A percentile compares a stretch with the other conserved stretches of the same genome.
These are phyloP conservation scores for Apeira syringaria DNA, from an alignment of 2,888 invertebrate genomes.

Conservation along the genomic window DNA sequence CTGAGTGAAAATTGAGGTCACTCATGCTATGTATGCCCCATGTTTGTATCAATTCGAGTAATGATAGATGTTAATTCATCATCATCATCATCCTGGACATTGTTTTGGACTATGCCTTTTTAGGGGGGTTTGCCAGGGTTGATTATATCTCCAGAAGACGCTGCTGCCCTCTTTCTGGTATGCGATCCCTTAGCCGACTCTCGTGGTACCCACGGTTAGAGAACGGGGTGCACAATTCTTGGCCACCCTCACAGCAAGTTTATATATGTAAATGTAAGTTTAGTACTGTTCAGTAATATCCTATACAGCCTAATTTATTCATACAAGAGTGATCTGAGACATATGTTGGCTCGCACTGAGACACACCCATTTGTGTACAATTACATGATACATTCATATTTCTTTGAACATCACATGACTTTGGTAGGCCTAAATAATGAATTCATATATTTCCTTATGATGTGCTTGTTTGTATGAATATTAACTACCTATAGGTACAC, in stretches of 20 bases:
- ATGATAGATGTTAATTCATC: constrained; percentile 14
- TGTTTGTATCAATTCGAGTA: constrained; percentile 16
- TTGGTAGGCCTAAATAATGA: constrained; percentile 43
- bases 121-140: too few relatives aligned
- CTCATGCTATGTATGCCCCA: constrained; percentile 32
- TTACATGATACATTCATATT: too few relatives aligned
- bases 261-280: background rate
- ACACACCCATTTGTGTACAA: too few relatives aligned
- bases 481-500: constrained; percentile 16
- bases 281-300: constrained; percentile 4
- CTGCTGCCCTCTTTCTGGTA: too few relatives aligned
- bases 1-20: constrained; percentile 24
- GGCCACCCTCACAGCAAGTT: too few relatives aligned
- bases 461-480: constrained; percentile 36
- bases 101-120: too few relatives aligned
- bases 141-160: too few relatives aligned
- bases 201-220: too few relatives aligned
- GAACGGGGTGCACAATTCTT: too few relatives aligned
- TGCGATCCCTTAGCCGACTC: too few relatives aligned
- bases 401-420: constrained; percentile 24
- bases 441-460: constrained; percentile 36
- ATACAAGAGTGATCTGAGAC: constrained; percentile 20
- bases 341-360: too few relatives aligned
- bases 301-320: constrained; percentile 12
- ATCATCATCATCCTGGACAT: constrained; percentile 5